A percentile compares a stretch with the other conserved stretches of the same genome.
Evolutionary conservation across 1,140 invertebrate genomes (phyloP).

Genomic region (Elysia chlorotica): DNA sequence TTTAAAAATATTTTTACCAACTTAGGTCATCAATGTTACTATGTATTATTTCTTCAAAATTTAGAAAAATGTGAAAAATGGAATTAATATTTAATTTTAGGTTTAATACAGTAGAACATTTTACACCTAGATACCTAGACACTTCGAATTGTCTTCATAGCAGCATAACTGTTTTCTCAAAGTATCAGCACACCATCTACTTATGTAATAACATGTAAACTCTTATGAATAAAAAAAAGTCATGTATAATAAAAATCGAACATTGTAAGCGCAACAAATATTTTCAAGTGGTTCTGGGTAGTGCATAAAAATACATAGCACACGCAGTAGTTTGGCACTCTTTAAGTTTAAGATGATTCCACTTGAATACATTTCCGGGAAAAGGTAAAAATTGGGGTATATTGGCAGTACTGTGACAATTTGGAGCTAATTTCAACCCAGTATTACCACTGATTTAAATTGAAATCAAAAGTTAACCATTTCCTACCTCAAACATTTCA

Average conservation of each 20-base stretch:
- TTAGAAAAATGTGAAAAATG: background rate
- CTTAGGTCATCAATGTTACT: no score
- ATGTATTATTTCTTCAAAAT: no score
- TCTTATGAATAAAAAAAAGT: background rate
- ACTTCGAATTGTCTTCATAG: background rate
- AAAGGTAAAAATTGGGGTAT: background rate
- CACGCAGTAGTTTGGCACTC: no score
- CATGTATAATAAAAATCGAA: background rate
- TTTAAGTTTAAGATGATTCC: background rate
- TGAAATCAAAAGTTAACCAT: background rate
- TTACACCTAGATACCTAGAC: background rate
- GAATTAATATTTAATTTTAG: background rate
- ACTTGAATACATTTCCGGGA: background rate
- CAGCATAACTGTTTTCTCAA: background rate
- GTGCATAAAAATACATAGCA: background rate
- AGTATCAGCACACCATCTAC: background rate
- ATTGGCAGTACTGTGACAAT: background rate
- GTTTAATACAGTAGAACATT: conserved; percentile 1
- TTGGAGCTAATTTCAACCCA: no score
- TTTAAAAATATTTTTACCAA: no score
- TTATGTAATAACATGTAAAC: background rate
- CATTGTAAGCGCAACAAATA: background rate
- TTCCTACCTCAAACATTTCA: conserved; percentile 55
- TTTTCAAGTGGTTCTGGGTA: background rate
- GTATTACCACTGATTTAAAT: background rate